Percentiles rank a stretch among this genome's conserved stretches.
These are phyloP conservation scores for Pristis pectinata DNA, from an alignment of 2,797 vertebrate genomes.

Conservation along the genomic window DNA sequence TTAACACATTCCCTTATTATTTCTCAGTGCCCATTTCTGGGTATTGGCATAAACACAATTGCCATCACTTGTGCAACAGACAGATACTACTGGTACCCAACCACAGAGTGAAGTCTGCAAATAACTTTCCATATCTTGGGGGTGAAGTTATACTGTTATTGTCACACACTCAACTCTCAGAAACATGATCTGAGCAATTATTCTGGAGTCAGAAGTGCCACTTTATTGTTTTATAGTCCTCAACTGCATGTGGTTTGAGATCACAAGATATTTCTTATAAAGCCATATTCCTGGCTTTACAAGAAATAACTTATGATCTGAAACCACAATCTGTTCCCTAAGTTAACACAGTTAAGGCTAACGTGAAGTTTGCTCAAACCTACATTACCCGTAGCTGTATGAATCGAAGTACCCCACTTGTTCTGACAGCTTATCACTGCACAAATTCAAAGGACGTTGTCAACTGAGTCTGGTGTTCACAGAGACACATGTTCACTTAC, in stretches of 20 bases:
- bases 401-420: background rate
- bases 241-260: too few species aligned
- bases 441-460: background rate
- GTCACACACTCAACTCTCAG: background rate
- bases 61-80: background rate
- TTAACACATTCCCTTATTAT: background rate
- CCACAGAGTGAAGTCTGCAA: background rate
- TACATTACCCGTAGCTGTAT: background rate
- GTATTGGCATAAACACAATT: background rate
- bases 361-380: background rate
- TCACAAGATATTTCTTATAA: too few species aligned
- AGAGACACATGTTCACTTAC: slow-evolving; percentile 22
- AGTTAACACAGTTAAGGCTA: background rate
- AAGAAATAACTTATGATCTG: background rate
- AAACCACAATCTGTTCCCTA: background rate
- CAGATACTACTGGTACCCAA: background rate
- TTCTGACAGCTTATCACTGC: background rate
- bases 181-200: background rate
- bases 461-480: background rate
- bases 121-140: background rate
- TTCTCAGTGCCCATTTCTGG: background rate
- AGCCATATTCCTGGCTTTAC: background rate
- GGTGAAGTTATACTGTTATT: background rate
- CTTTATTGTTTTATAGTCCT: background rate
- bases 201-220: background rate